Conservation (phyloP, 23 tunicate species). For the Ciona savignyi region DNA sequence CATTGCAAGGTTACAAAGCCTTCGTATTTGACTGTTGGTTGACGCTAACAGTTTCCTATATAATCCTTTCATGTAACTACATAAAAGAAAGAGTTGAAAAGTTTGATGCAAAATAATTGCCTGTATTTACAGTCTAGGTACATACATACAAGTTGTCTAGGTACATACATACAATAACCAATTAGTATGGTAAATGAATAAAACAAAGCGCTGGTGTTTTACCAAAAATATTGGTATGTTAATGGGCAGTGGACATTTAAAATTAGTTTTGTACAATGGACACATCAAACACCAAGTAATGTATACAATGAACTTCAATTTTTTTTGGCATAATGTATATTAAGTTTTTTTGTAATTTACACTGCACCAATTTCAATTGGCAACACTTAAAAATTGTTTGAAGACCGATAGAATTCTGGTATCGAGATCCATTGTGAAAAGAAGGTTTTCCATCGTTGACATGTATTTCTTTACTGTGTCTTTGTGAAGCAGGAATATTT, state of each 20-base stretch:
- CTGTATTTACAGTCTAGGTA: background rate
- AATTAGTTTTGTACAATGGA: background rate
- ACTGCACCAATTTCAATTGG: too few species aligned
- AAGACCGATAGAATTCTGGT: slow-evolving; percentile 50
- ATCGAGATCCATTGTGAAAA: slow-evolving; percentile 69
- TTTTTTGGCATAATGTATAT: too few species aligned
- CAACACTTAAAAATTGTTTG: slow-evolving; percentile 48
- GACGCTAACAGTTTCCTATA: background rate
- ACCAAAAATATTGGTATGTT: background rate
- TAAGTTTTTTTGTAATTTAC: too few species aligned
- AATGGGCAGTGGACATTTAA: background rate
- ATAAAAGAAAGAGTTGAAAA: background rate
- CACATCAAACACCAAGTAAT: too few species aligned
- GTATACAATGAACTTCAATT: too few species aligned
- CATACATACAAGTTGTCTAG: background rate
- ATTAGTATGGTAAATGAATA: background rate
- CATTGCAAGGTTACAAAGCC: background rate
- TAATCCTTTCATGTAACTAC: background rate
- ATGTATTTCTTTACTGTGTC: slow-evolving; percentile 60
- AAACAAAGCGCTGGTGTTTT: background rate
- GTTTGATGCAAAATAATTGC: background rate
- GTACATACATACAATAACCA: too few species aligned
- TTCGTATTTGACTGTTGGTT: background rate
- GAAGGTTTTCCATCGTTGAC: slow-evolving; percentile 68
- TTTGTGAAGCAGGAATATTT: slow-evolving; percentile 74